Percentiles rank a stretch among this genome's conserved stretches.
Evolutionary conservation across 2,888 invertebrate species (phyloP).

Genomic region (Lasioglossum leucozonium): DNA sequence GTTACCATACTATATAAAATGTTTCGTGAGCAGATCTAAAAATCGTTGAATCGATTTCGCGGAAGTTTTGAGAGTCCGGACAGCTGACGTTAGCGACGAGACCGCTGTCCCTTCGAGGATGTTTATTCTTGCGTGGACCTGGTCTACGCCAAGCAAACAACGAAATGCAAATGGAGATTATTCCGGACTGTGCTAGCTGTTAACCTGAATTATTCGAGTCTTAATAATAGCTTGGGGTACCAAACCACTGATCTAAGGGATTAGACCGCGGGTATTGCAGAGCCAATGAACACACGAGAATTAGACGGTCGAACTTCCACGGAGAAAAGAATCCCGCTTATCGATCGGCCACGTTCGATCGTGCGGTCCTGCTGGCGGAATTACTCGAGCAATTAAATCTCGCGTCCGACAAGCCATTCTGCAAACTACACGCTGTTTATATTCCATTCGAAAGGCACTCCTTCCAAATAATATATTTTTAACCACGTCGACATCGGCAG

Average conservation of each 20-base stretch:
- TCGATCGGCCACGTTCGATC: conserved; percentile 13
- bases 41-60: conserved; percentile 7
- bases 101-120: conserved; percentile 71
- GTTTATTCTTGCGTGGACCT: conserved; percentile 78
- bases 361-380: neutral
- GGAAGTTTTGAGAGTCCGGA: conserved; percentile 57
- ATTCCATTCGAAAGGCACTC: neutral
- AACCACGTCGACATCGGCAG: no score
- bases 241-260: conserved; percentile 84
- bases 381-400: conserved; percentile 21
- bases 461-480: neutral
- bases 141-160: conserved; percentile 75
- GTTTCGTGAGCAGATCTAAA: neutral
- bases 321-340: conserved; percentile 65
- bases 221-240: conserved; percentile 84
- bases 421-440: neutral
- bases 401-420: neutral
- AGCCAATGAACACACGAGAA: conserved; percentile 82
- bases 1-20: neutral
- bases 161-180: conserved; percentile 84
- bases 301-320: conserved; percentile 76
- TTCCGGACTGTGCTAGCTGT: conserved; percentile 79
- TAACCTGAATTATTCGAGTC: conserved; percentile 85
- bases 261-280: conserved; percentile 83
- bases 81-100: conserved; percentile 59